Conservation (phyloP, 2,797 vertebrate genomes). For the Sylvilagus floridanus region DNA sequence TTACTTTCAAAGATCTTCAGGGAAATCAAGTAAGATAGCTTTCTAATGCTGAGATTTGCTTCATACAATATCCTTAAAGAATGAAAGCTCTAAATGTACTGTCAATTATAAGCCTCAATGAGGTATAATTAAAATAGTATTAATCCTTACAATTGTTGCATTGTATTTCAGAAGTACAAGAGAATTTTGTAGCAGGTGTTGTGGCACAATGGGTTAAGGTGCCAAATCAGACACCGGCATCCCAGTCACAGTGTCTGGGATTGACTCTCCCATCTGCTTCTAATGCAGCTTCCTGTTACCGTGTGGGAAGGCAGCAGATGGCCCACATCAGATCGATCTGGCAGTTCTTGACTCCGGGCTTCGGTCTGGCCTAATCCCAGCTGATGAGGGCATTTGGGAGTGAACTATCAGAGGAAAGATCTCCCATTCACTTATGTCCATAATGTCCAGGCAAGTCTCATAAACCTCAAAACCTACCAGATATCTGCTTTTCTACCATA, state of each 20-base stretch:
- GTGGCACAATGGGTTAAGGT: too few relatives aligned
- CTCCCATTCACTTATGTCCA: too few relatives aligned
- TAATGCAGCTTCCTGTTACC: too few relatives aligned
- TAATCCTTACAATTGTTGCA: neutral
- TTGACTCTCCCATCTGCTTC: too few relatives aligned
- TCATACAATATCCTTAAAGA: slow-evolving; percentile 47
- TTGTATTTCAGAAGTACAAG: slow-evolving; percentile 48
- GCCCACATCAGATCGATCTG: too few relatives aligned
- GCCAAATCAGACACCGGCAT: too few relatives aligned
- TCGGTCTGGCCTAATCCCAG: too few relatives aligned
- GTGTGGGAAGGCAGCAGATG: too few relatives aligned
- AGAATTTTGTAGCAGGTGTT: neutral
- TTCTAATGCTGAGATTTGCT: slow-evolving; percentile 23
- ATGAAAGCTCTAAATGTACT: slow-evolving; percentile 37
- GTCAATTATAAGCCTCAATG: slow-evolving; percentile 40
- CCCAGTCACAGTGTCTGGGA: too few relatives aligned
- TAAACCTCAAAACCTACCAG: slow-evolving; percentile 90
- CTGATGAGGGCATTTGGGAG: too few relatives aligned
- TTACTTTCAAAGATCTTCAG: slow-evolving; percentile 60
- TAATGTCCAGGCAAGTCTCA: slow-evolving; percentile 1
- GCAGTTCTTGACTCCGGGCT: too few relatives aligned
- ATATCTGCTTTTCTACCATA: slow-evolving; percentile 99
- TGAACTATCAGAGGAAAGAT: too few relatives aligned
- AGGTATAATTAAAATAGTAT: slow-evolving; percentile 43
- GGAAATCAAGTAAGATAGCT: slow-evolving; percentile 31